phyloP scores from a whole-genome alignment of 2,888 invertebrate species.

The Microctonus aethiopoides region DNA sequence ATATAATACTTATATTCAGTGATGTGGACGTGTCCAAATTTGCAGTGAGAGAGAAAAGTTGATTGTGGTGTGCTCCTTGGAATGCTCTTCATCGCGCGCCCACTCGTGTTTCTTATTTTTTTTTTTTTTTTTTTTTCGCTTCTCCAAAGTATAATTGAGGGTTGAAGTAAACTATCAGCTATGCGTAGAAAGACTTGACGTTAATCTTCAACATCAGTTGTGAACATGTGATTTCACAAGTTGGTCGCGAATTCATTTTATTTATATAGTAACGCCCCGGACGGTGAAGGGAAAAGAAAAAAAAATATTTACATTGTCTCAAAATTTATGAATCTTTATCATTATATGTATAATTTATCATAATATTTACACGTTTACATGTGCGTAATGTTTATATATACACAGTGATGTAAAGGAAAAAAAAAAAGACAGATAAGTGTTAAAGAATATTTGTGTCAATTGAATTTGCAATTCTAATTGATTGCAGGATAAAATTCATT shows the following conservation, averaged over 20 bases:
- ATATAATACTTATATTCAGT: neutral
- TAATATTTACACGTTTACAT: too few relatives aligned
- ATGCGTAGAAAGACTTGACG: neutral
- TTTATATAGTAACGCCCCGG: too few relatives aligned
- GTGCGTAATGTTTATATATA: neutral
- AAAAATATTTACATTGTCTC: too few relatives aligned
- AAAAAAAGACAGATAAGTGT: neutral
- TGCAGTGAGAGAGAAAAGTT: neutral
- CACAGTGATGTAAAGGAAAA: neutral
- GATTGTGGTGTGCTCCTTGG: neutral
- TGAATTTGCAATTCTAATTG: constrained; percentile 11
- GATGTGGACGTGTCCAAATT: neutral
- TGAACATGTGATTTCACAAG: neutral
- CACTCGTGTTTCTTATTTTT: neutral
- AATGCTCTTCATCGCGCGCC: constrained; percentile 3
- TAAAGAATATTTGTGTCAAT: constrained; percentile 8
- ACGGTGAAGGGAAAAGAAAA: too few relatives aligned
- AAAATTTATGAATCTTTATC: too few relatives aligned
- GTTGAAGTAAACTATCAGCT: neutral
- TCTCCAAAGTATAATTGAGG: neutral
- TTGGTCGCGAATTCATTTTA: too few relatives aligned
- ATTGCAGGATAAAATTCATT: neutral
- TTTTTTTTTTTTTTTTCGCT: too few relatives aligned
- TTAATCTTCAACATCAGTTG: neutral
- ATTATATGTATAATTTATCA: too few relatives aligned